Evolutionary conservation across 2,113 vertebrate genomes (phyloP).

Genomic region (Psittacula cyanocephala): DNA sequence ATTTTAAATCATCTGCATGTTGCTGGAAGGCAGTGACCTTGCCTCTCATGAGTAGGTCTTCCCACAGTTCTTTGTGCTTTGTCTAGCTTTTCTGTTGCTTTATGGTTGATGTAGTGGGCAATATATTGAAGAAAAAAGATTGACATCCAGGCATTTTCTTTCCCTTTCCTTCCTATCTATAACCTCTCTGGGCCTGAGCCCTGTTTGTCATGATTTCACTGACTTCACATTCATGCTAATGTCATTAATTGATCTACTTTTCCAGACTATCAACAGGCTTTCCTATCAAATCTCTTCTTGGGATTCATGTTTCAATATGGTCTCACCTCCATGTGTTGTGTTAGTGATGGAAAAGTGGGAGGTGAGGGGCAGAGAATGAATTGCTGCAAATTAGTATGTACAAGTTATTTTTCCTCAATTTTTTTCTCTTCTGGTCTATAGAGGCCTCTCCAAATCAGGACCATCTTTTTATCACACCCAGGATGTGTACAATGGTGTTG

Average conservation of each 20-base stretch:
- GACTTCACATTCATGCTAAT: neutral
- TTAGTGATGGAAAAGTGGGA: neutral
- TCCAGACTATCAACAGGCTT: neutral
- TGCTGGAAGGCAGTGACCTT: neutral
- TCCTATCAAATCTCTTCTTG: neutral
- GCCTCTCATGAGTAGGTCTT: neutral
- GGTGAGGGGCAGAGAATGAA: neutral
- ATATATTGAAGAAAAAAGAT: neutral
- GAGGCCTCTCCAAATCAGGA: neutral
- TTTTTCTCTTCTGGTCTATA: neutral
- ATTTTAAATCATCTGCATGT: neutral
- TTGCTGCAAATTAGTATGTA: neutral
- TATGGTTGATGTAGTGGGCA: neutral
- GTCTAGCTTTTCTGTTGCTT: neutral
- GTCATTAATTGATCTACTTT: neutral
- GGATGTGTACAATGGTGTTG: neutral
- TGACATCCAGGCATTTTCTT: neutral
- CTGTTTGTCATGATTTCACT: neutral
- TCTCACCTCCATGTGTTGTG: neutral
- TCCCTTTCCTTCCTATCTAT: neutral
- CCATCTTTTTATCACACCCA: neutral
- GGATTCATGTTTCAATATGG: neutral
- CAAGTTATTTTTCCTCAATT: fast-evolving
- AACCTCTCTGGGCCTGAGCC: neutral
- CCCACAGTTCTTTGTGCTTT: neutral